phyloP scores from a whole-genome alignment of 2,888 invertebrate species.

The Oasisia sp. region DNA sequence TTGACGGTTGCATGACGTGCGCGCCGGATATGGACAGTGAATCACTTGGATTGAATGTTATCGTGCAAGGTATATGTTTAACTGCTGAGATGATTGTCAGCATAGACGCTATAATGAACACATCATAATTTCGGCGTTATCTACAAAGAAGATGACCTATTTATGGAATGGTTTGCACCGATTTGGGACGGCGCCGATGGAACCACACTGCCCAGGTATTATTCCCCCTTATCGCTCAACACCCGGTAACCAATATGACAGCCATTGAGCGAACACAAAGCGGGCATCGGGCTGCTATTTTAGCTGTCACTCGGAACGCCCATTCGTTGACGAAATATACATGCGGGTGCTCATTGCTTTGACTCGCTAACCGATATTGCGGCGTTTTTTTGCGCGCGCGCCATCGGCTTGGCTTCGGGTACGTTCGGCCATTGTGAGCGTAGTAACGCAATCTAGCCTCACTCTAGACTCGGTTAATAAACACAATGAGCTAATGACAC shows the following conservation, averaged over 20 bases:
- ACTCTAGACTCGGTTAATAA: background rate
- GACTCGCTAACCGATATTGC: background rate
- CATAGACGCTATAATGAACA: background rate
- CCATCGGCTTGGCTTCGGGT: background rate
- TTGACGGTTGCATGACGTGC: background rate
- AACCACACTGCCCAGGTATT: background rate
- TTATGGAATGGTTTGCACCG: conserved; percentile 2
- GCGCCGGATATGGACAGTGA: background rate
- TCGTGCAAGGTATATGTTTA: background rate
- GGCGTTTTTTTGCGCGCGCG: background rate
- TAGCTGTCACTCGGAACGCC: conserved; percentile 4
- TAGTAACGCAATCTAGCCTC: background rate
- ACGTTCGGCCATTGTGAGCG: background rate
- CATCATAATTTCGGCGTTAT: background rate
- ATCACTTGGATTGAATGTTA: background rate
- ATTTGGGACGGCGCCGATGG: background rate
- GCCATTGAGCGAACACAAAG: background rate
- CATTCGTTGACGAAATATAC: conserved; percentile 13
- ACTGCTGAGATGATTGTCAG: background rate
- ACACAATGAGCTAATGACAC: conserved; percentile 1
- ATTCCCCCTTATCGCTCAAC: conserved; percentile 7
- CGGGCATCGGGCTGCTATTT: background rate
- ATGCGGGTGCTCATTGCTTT: conserved; percentile 7
- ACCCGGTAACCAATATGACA: conserved; percentile 17
- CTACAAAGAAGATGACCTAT: background rate